Percentiles rank a stretch among this genome's conserved stretches.
Conservation (phyloP, 2,113 vertebrate genomes). For the Atherinomorus stipes region DNA sequence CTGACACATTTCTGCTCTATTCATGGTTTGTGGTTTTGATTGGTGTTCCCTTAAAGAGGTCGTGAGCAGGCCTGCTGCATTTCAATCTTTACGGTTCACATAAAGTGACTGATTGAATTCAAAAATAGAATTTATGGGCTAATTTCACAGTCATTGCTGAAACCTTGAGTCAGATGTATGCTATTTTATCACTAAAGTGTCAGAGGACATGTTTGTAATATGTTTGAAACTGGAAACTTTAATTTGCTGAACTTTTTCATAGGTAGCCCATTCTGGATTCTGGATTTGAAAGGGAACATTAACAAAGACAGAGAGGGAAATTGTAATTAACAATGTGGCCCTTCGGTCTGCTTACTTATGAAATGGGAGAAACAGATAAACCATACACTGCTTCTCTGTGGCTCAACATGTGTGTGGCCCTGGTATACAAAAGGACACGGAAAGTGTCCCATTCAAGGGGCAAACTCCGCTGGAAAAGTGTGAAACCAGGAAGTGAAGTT, state of each 20-base stretch:
- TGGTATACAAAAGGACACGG: no score
- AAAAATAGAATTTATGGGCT: conserved; percentile 59
- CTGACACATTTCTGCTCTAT: conserved; percentile 75
- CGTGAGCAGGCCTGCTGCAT: conserved; percentile 56
- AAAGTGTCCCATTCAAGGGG: no score
- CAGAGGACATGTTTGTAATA: conserved; percentile 16
- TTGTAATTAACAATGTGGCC: conserved; percentile 45
- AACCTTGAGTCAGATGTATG: conserved; percentile 41
- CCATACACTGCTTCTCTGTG: conserved; percentile 21
- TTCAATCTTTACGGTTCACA: conserved; percentile 54
- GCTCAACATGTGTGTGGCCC: conserved; percentile 16
- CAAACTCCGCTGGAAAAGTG: no score
- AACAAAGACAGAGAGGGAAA: conserved; percentile 34
- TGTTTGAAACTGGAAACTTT: conserved; percentile 16
- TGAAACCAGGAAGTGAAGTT: no score
- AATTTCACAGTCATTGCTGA: conserved; percentile 36
- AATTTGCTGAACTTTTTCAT: not conserved
- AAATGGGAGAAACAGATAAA: conserved; percentile 40
- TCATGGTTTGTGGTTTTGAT: conserved; percentile 72
- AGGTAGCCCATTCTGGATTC: conserved; percentile 7
- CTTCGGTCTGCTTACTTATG: conserved; percentile 39
- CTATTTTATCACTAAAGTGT: conserved; percentile 20
- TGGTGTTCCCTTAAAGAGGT: conserved; percentile 67
- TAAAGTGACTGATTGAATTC: conserved; percentile 55
- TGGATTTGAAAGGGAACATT: conserved; percentile 52